Conservation (phyloP, 2,888 invertebrate genomes). For the Drosophila tripunctata region DNA sequence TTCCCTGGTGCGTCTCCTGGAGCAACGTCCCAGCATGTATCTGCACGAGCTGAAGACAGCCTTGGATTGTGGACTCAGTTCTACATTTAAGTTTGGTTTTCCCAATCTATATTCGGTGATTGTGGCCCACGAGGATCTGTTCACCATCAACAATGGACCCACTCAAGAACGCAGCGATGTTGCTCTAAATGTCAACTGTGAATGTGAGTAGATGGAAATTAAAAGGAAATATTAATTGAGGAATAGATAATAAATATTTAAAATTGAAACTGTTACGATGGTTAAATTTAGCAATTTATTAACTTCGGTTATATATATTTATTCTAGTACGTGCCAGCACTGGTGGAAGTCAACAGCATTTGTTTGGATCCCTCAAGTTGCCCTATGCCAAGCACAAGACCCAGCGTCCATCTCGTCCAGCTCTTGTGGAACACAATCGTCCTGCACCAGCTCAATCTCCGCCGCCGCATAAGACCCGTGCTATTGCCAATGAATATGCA, state of each 20-base stretch:
- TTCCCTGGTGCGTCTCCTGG: conserved; percentile 79
- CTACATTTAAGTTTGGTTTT: conserved; percentile 82
- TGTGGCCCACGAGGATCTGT: conserved; percentile 82
- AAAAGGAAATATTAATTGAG: too few relatives aligned
- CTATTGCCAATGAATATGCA: conserved; percentile 59
- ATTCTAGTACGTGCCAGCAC: conserved; percentile 52
- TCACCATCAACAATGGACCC: conserved; percentile 72
- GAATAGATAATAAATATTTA: background rate
- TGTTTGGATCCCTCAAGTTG: conserved; percentile 67
- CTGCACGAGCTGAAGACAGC: conserved; percentile 81
- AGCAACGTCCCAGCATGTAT: conserved; percentile 74
- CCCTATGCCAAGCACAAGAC: conserved; percentile 63
- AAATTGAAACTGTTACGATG: background rate
- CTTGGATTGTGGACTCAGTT: conserved; percentile 74
- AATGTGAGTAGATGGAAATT: conserved; percentile 72
- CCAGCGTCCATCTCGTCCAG: conserved; percentile 55
- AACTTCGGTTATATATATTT: background rate
- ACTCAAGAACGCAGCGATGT: conserved; percentile 81
- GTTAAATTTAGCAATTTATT: background rate
- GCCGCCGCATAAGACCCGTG: conserved; percentile 71
- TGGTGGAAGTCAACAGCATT: conserved; percentile 54
- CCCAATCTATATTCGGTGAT: conserved; percentile 82
- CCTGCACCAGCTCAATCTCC: conserved; percentile 53
- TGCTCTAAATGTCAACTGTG: conserved; percentile 74
- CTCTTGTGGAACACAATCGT: conserved; percentile 69